These are phyloP conservation scores for Sceloporus undulatus DNA, from an alignment of 2,113 vertebrate genomes.

Conservation along the genomic window DNA sequence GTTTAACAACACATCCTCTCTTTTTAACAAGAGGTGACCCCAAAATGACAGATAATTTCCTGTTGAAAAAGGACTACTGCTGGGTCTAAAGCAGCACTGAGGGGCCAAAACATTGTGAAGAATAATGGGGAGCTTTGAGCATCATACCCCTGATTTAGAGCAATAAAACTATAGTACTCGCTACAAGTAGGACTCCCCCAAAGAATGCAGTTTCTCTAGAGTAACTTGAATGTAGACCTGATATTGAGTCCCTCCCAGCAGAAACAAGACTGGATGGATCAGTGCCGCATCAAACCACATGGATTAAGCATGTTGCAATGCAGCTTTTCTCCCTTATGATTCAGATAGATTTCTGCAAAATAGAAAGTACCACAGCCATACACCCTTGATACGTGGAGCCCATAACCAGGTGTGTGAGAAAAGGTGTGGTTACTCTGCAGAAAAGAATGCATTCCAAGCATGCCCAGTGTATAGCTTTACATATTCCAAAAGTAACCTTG, in stretches of 20 bases:
- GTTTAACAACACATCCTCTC: too few species aligned
- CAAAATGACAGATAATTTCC: too few species aligned
- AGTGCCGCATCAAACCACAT: neutral
- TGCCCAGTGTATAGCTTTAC: neutral
- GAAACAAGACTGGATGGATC: neutral
- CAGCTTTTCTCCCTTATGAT: neutral
- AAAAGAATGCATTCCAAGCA: neutral
- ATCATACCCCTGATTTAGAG: neutral
- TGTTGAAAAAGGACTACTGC: too few species aligned
- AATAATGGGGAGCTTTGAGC: too few species aligned
- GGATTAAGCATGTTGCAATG: neutral
- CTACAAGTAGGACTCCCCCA: neutral
- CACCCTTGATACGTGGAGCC: too few species aligned
- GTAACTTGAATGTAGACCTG: neutral
- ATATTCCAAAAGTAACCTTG: neutral
- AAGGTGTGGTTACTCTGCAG: neutral
- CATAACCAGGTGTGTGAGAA: neutral
- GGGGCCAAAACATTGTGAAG: too few species aligned
- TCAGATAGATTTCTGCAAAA: neutral
- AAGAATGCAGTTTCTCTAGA: neutral
- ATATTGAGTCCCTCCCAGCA: neutral
- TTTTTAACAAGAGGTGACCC: too few species aligned
- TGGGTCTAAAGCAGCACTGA: too few species aligned
- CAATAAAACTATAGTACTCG: neutral
- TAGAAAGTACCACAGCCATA: neutral